Conservation (phyloP, 30 jellyfish, hydroid and myxozoan genomes). For the Morbakka virulenta region DNA sequence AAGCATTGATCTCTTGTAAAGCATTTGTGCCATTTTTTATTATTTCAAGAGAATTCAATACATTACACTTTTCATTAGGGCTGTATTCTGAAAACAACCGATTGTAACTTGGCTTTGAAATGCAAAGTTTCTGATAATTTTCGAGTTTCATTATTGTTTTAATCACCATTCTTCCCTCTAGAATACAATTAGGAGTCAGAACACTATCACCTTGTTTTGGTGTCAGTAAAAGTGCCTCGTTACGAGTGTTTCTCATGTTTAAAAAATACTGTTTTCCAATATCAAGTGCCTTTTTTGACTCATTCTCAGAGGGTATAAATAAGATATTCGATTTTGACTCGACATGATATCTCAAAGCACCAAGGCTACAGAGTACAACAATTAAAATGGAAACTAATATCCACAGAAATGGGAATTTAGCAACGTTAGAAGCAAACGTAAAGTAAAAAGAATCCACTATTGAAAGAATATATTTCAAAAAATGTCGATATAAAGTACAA, state of each 20-base stretch:
- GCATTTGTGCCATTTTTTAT: not conserved
- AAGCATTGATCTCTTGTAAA: not conserved
- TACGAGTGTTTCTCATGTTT: conserved; percentile 38
- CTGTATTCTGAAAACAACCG: not conserved
- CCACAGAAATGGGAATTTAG: conserved; percentile 31
- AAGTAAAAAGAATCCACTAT: not conserved
- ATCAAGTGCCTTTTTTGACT: conserved; percentile 28
- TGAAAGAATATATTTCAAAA: not conserved
- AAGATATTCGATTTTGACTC: conserved; percentile 39
- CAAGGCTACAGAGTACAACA: conserved; percentile 11
- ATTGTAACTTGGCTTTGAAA: conserved; percentile 7
- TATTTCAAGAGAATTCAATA: conserved; percentile 50
- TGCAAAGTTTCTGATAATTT: conserved; percentile 41
- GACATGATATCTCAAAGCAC: conserved; percentile 7
- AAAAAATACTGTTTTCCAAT: conserved; percentile 21
- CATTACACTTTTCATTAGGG: conserved; percentile 6
- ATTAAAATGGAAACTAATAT: not conserved
- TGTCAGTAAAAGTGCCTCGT: conserved; percentile 27
- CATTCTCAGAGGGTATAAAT: conserved; percentile 39
- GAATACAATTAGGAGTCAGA: not conserved
- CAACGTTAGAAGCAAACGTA: not conserved
- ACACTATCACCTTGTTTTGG: conserved; percentile 54
- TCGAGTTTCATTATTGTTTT: conserved; percentile 6
- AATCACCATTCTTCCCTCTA: conserved; percentile 24
- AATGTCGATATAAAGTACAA: not conserved